A percentile compares a stretch with the other conserved stretches of the same genome.
Conservation (phyloP, 2,888 invertebrate genomes). For the Drosophila cognata region DNA sequence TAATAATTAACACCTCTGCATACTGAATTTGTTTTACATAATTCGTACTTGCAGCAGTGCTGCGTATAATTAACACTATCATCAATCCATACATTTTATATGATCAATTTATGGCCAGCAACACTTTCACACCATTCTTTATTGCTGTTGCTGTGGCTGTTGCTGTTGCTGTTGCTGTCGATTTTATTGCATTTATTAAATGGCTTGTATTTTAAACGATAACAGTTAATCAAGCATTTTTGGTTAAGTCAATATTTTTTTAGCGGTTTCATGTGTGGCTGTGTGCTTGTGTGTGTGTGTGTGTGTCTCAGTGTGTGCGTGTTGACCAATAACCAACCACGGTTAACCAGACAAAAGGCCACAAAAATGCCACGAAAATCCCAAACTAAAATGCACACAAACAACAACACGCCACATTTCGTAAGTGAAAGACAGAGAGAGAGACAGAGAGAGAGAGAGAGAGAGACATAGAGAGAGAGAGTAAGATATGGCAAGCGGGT, state of each 20-base stretch:
- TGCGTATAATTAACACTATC: not conserved
- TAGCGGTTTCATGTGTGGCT: slow-evolving; percentile 68
- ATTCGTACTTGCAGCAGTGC: not conserved
- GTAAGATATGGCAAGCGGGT: not conserved
- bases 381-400: slow-evolving; percentile 83
- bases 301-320: slow-evolving; percentile 50
- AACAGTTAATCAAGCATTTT: slow-evolving; percentile 81
- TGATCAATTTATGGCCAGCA: slow-evolving; percentile 40
- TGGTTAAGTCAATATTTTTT: slow-evolving; percentile 82
- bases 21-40: not conserved
- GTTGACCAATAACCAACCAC: slow-evolving; percentile 83
- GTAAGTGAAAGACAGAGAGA: slow-evolving; percentile 1
- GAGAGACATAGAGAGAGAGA: slow-evolving; percentile 2
- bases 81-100: slow-evolving; percentile 4
- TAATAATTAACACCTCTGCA: no score
- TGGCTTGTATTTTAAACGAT: slow-evolving; percentile 65
- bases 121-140: slow-evolving; percentile 28
- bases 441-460: not conserved
- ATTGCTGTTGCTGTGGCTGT: slow-evolving; percentile 21
- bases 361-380: slow-evolving; percentile 84
- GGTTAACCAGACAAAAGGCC: slow-evolving; percentile 84
- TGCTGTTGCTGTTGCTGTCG: slow-evolving; percentile 16
- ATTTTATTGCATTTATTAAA: slow-evolving; percentile 59
- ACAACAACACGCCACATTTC: slow-evolving; percentile 56
- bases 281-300: slow-evolving; percentile 12